Percentiles rank a stretch among this genome's conserved stretches.
phyloP scores from a whole-genome alignment of 1,140 invertebrate genomes.

The Trachelipus rathkii region DNA sequence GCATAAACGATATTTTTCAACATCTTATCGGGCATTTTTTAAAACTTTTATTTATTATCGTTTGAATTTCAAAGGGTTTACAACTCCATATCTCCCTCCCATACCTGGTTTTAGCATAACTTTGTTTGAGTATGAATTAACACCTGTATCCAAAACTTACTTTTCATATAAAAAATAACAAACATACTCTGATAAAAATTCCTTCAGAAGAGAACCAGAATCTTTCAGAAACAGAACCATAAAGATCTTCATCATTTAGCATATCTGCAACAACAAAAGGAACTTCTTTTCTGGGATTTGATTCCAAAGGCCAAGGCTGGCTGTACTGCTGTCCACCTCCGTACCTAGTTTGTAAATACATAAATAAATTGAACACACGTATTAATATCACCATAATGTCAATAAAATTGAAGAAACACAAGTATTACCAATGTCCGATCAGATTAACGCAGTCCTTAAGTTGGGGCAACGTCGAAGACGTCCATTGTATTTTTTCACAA shows the following conservation, averaged over 20 bases:
- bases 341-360: slow-evolving; percentile 47
- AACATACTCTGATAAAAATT: slow-evolving; percentile 58
- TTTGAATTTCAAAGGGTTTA: too few relatives aligned
- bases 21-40: too few relatives aligned
- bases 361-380: too few relatives aligned
- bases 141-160: too few relatives aligned
- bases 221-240: slow-evolving; percentile 63
- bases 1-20: too few relatives aligned
- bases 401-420: too few relatives aligned
- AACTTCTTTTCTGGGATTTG: slow-evolving; percentile 37
- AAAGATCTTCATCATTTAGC: slow-evolving; percentile 37
- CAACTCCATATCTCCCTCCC: too few relatives aligned
- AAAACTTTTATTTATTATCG: too few relatives aligned
- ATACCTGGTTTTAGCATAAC: too few relatives aligned
- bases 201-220: slow-evolving; percentile 72
- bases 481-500: slow-evolving; percentile 32
- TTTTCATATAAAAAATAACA: too few relatives aligned
- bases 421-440: slow-evolving; percentile 1
- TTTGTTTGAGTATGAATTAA: too few relatives aligned
- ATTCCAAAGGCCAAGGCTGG: slow-evolving; percentile 53
- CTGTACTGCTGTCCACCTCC: slow-evolving; percentile 51
- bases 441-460: slow-evolving; percentile 33
- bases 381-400: too few relatives aligned
- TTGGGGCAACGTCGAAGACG: background rate
- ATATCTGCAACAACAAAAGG: slow-evolving; percentile 48